Conservation (phyloP, 2,888 invertebrate species). For the Nomada goodeniana region DNA sequence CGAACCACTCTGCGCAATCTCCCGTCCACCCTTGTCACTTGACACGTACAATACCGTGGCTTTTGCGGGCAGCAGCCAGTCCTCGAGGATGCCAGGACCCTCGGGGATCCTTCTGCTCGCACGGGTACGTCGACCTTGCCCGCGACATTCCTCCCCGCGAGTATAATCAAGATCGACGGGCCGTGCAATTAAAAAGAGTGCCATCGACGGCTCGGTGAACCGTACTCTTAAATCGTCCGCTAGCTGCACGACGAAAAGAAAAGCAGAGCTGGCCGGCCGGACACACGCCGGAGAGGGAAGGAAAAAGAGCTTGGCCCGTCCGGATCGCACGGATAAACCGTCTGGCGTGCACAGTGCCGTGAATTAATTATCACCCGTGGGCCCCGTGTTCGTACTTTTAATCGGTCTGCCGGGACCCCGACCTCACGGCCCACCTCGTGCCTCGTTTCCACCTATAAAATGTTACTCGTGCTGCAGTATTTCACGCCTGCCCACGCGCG, state of each 20-base stretch:
- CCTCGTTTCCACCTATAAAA: constrained; percentile 72
- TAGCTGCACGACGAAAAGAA: constrained; percentile 47
- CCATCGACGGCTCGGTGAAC: constrained; percentile 65
- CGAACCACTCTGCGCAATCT: too few relatives aligned
- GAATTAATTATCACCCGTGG: constrained; percentile 79
- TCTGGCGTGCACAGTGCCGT: constrained; percentile 74
- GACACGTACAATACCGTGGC: background rate
- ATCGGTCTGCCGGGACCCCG: constrained; percentile 70
- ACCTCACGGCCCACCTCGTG: constrained; percentile 66
- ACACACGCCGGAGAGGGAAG: constrained; percentile 43
- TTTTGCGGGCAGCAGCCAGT: background rate
- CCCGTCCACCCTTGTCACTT: too few relatives aligned
- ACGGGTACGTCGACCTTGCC: constrained; percentile 55
- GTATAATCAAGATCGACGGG: constrained; percentile 70
- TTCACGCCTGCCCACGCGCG: constrained; percentile 79
- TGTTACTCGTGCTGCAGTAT: constrained; percentile 74
- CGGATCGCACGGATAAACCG: constrained; percentile 71
- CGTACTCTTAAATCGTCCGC: constrained; percentile 60
- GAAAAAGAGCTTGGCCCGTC: constrained; percentile 67
- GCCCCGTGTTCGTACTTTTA: constrained; percentile 74
- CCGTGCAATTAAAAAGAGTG: constrained; percentile 70
- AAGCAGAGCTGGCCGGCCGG: background rate
- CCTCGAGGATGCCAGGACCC: constrained; percentile 4
- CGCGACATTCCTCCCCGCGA: constrained; percentile 64
- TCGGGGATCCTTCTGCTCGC: background rate